Evolutionary conservation across 53 echinoderm and acorn worm species (phyloP), one percentile per base, ranked within the genome.

Genomic region (Henricia sp.): DNA sequence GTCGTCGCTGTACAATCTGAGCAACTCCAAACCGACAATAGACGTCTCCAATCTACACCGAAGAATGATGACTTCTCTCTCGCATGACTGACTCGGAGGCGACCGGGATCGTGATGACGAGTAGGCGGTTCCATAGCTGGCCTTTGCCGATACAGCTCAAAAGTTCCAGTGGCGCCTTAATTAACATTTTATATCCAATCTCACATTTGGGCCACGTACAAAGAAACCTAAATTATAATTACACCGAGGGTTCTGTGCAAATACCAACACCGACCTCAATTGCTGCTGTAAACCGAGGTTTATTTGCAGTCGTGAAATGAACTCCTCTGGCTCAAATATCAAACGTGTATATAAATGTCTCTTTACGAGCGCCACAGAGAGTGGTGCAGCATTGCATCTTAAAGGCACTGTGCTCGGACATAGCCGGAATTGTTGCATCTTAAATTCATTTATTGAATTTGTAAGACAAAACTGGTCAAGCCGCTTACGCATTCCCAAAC

Each of bases 111-210:
- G 6, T 1, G 9, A 16, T 21, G 39, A 73, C 64, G 33, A 51
- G 32, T 17, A 48, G 73, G 37, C 53, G 13, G 21, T 52, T 0
- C 37, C n/a, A 36, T 11, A 52, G 10, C 34, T 32, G 51, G 16
- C 73, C 40, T 11, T 2, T 20, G 19, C 42, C 19, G 16, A 23
- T 1, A 35, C 6, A 1, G 33, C 10, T 16, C 21, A 16, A 9
- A 11, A 29, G 64, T 63, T 64, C 50, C 65, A 21, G 12, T 23
- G 80, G 64, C 80, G 80, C 80, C 80, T 17, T 46, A 46, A 80
- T 80, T 80, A 62, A 62, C 80, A 80, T 80, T 64, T 33, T 34
- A 42, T 44, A 80, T 80, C 80, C 63, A 64, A 63, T 63, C 64
- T 64, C 26, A 35, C 48, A 80, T 33, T 50, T 64, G 12, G 13